These are phyloP conservation scores for Dicranocentrus wangi DNA, from an alignment of 2,888 invertebrate species.

Conservation along the genomic window DNA sequence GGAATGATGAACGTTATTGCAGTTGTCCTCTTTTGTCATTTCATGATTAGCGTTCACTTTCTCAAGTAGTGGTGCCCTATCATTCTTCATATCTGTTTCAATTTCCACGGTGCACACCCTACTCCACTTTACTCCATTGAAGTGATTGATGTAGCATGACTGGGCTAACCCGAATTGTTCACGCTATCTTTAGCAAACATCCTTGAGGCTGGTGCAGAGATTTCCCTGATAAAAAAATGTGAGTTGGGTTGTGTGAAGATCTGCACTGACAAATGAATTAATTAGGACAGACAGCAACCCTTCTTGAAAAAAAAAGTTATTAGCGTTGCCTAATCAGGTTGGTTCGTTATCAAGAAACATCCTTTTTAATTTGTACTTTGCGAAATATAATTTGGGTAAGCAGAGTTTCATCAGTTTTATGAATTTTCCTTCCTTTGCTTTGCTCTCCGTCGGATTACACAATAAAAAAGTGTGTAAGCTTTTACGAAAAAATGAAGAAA, in stretches of 20 bases:
- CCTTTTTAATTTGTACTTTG: neutral
- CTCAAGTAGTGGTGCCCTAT: slow-evolving; percentile 47
- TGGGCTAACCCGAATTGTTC: slow-evolving; percentile 61
- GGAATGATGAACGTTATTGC: slow-evolving; percentile 54
- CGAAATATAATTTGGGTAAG: neutral
- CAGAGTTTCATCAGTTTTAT: neutral
- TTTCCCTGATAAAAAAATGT: slow-evolving; percentile 31
- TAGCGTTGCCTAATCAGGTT: neutral
- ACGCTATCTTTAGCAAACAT: slow-evolving; percentile 58
- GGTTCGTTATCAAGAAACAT: neutral
- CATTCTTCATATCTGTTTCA: slow-evolving; percentile 41
- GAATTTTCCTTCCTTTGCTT: neutral
- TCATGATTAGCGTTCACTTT: slow-evolving; percentile 60
- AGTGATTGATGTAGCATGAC: slow-evolving; percentile 54
- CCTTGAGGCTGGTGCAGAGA: slow-evolving; percentile 41
- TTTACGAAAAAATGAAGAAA: neutral
- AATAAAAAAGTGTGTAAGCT: too few species aligned
- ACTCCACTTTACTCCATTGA: slow-evolving; percentile 35
- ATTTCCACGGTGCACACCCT: slow-evolving; percentile 58
- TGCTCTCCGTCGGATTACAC: too few species aligned
- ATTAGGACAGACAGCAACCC: slow-evolving; percentile 27
- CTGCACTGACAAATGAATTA: slow-evolving; percentile 47
- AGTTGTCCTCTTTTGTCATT: slow-evolving; percentile 59
- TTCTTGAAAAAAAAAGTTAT: neutral
- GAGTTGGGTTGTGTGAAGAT: too few species aligned